phyloP scores from a whole-genome alignment of 2,113 vertebrate species.

The Dasyprocta punctata region DNA sequence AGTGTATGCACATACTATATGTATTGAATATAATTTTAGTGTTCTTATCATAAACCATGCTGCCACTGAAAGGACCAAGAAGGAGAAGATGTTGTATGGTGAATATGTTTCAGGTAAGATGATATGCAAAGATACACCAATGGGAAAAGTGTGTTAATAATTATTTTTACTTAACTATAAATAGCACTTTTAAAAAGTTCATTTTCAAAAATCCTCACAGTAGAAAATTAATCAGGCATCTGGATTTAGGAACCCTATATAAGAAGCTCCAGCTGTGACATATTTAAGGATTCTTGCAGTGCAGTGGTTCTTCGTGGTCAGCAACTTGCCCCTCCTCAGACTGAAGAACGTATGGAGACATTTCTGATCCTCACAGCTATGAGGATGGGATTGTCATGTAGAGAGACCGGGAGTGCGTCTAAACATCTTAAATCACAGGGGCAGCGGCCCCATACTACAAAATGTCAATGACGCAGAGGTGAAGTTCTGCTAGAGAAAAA shows the following conservation, averaged over 20 bases:
- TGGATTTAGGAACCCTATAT: neutral
- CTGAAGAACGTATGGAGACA: neutral
- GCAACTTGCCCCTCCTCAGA: neutral
- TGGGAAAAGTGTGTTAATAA: neutral
- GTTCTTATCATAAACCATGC: neutral
- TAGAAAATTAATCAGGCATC: neutral
- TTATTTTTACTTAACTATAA: neutral
- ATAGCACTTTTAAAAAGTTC: neutral
- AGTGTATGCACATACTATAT: too few relatives aligned
- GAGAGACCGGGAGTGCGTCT: fast-evolving
- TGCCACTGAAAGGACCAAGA: neutral
- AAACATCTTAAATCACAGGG: neutral
- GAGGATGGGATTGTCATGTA: too few relatives aligned
- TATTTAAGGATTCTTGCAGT: neutral
- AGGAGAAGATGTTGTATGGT: neutral
- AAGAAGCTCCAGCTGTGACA: neutral
- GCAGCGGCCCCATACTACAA: neutral
- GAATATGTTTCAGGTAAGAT: neutral
- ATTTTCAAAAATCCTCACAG: neutral
- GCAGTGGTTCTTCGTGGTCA: neutral
- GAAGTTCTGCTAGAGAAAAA: neutral
- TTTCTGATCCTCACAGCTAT: neutral
- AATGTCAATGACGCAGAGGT: neutral
- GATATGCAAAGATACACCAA: neutral
- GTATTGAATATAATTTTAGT: neutral